Conservation (phyloP, 1,140 invertebrate species). For the Penaeus japonicus region DNA sequence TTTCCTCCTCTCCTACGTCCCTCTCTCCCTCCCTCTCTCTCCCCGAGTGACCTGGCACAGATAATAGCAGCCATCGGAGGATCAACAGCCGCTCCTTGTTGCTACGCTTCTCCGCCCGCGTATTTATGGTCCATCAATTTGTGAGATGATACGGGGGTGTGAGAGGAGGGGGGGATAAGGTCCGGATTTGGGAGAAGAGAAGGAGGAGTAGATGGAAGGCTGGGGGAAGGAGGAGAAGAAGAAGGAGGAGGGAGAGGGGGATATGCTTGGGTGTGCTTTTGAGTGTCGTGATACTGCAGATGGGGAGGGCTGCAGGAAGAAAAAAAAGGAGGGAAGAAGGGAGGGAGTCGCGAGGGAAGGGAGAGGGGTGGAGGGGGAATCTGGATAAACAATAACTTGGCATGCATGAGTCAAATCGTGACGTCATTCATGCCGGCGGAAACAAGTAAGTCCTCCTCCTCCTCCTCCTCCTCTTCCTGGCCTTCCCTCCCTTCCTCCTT, state of each 20-base stretch:
- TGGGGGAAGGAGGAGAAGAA: background rate
- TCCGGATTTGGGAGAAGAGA: background rate
- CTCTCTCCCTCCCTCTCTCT: background rate
- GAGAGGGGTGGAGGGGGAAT: background rate
- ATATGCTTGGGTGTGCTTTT: background rate
- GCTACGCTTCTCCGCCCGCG: background rate
- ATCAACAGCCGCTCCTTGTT: background rate
- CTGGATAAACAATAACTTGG: conserved; percentile 31
- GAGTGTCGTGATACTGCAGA: background rate
- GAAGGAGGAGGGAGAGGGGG: background rate
- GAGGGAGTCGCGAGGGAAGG: background rate
- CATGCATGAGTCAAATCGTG: conserved; percentile 11
- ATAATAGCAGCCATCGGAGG: no score
- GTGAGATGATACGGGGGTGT: background rate
- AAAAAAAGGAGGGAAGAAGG: background rate
- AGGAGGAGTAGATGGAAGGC: no score
- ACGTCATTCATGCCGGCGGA: background rate
- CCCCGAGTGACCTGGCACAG: no score
- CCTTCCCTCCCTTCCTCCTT: no score
- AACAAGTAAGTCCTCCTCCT: background rate
- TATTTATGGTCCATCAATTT: background rate
- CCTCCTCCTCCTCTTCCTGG: no score
- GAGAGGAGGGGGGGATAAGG: background rate
- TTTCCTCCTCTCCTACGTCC: background rate
- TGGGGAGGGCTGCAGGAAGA: no score